Evolutionary conservation across 2,113 vertebrate genomes (phyloP).

Genomic region (Anguilla rostrata): DNA sequence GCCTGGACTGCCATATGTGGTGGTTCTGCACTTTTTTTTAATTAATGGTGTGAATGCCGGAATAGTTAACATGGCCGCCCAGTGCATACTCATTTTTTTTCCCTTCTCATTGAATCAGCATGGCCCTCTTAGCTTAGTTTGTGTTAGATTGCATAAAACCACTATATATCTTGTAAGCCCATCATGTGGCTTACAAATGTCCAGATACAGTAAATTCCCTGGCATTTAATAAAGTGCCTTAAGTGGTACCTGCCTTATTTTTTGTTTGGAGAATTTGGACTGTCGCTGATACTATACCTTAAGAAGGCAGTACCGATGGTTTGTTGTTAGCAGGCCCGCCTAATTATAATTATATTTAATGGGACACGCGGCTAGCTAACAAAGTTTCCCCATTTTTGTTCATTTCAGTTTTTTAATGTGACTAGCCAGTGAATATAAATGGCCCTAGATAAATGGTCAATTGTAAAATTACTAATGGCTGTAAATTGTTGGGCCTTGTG

Average conservation of each 20-base stretch:
- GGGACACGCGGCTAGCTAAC: no score
- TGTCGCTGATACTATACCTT: background rate
- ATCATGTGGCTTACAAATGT: background rate
- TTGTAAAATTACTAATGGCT: background rate
- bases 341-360: no score
- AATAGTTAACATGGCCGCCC: no score
- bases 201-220: background rate
- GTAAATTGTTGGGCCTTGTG: background rate
- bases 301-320: background rate
- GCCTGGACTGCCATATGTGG: no score
- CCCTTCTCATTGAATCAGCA: background rate
- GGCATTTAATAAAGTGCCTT: background rate
- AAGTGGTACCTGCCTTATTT: background rate
- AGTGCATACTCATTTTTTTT: background rate
- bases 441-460: no score
- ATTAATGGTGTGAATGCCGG: background rate
- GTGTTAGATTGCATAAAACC: background rate
- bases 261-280: background rate
- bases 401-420: no score
- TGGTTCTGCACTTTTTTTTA: background rate
- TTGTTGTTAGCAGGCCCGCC: background rate
- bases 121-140: background rate
- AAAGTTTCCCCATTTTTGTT: no score
- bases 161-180: background rate
- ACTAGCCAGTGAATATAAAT: no score